Base-by-base conservation (phyloP, 1,140 invertebrate species). In the Zeugodacus cucurbitae region DNA sequence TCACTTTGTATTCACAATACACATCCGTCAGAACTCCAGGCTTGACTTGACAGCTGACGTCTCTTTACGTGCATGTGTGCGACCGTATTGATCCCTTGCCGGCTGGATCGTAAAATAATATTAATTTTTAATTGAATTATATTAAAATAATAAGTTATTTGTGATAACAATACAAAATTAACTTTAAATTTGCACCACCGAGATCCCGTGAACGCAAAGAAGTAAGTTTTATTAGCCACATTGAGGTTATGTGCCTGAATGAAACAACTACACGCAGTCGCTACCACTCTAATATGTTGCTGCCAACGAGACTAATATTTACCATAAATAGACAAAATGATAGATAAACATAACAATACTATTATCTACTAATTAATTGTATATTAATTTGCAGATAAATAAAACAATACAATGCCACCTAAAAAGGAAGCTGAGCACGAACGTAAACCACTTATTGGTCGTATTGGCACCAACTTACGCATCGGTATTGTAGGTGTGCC, bases 391-490 rank as follows among this genome's bases (percentile, higher is more conserved):
- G 11, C 74, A 82, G 74, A 44, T 22, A 48, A 20, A 10, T 82
- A 48, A 82, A 82, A 10, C 0, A 58, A 37, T n/a, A 88, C 89
- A 90, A 99, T 99, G 98, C 96, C 98, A 90, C 98, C 98, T 11
- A 99, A 99, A 95, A 99, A 99, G 94, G 97, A 97, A 87, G 97
- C 97, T 90, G 97, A 97, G 91, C 97, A 97, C 1, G 97, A 98
- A 91, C 96, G 96, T 90, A 98, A 97, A 90, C 97, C 97, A 48
- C 94, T 99, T n/a, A 97, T 99, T 94, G 99, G 99, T 22, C 95
- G 99, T 90, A 96, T 99, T 78, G 98, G 99, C 54, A 99, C 99
- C 59, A 99, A 99, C 95, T 95, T 99, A 91, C 98, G 98, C 94
- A 97, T 99, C 89, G 98, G 98, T 74, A 99, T 99, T 90, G 98